These are phyloP conservation scores for Tachysurus fulvidraco DNA, from an alignment of 2,113 vertebrate genomes.

Conservation along the genomic window DNA sequence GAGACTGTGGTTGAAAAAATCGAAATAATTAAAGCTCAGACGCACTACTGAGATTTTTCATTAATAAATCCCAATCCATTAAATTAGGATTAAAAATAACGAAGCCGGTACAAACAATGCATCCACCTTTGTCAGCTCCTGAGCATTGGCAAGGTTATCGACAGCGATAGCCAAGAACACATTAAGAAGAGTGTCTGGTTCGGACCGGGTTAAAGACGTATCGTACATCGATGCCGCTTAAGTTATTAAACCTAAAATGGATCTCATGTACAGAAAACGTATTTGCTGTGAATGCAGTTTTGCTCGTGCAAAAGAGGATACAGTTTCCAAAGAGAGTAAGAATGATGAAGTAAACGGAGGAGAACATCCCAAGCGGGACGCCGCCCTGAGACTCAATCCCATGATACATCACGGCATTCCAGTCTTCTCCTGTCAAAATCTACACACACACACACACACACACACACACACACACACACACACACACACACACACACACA, in stretches of 20 bases:
- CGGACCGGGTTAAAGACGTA: constrained; percentile 72
- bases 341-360: constrained; percentile 95
- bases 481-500: constrained; percentile 38
- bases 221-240: not conserved
- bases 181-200: constrained; percentile 89
- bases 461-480: constrained; percentile 39
- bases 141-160: constrained; percentile 94
- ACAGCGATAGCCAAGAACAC: constrained; percentile 97
- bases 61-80: not conserved
- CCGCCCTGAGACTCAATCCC: constrained; percentile 95
- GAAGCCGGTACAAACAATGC: not conserved
- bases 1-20: not conserved
- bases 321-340: constrained; percentile 97
- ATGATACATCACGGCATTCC: constrained; percentile 98
- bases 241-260: not conserved
- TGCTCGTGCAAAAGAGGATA: constrained; percentile 77
- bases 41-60: not conserved
- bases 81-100: not conserved
- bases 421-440: constrained; percentile 97
- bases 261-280: not conserved
- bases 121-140: constrained; percentile 93
- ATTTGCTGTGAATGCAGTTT: not conserved
- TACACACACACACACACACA: constrained; percentile 56
- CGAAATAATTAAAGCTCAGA: not conserved
- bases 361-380: constrained; percentile 91